Base-by-base conservation (phyloP, 1,140 invertebrate genomes). In the Drosophila varians region DNA sequence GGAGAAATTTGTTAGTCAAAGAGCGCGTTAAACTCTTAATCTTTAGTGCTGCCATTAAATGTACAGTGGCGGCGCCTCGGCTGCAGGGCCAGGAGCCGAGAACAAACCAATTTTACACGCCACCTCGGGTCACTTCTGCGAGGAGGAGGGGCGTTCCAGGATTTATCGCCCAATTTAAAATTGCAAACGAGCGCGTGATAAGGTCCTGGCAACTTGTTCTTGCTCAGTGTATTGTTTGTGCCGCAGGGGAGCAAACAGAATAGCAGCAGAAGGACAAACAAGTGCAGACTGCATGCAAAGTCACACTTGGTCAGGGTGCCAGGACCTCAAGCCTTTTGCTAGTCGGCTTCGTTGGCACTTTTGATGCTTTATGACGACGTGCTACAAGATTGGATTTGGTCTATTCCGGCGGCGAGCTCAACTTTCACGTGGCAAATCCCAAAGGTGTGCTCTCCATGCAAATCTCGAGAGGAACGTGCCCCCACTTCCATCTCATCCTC, bases 151-250 rank as follows among this genome's bases (percentile, higher is more conserved):
- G 77, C 74, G 76, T 84, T 77, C 55, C 74, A 60, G 61, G 78
- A 87, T 87, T 87, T 87, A 87, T 87, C 83, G 82, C 82, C 82
- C 82, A 87, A 87, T 87, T 88, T 87, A 61, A 87, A 87, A 87
- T 88, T 88, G 83, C 82, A 87, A 88, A 82, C 82, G 83, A 87
- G 83, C 77, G 82, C 83, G 83, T 87, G 74, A 88, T 87, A 87
- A 87, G 88, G 79, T 74, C 61, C 62, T 49, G 57, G 42, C 25
- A 40, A 31, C 53, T 58, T 38, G 38, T 42, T 43, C 60, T 47
- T 40, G 40, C 45, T 45, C 47, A 46, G 77, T 86, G 62, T 53
- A 49, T 86, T 86, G 80, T 65, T 86, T 86, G 80, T 77, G 80
- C 55, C 52, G 51, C 2, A 21, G 21, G 21, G 21, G 4, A 21